Evolutionary conservation across 30 jellyfish, hydroid and myxozoan genomes (phyloP).

Genomic region (Hydra vulgaris): DNA sequence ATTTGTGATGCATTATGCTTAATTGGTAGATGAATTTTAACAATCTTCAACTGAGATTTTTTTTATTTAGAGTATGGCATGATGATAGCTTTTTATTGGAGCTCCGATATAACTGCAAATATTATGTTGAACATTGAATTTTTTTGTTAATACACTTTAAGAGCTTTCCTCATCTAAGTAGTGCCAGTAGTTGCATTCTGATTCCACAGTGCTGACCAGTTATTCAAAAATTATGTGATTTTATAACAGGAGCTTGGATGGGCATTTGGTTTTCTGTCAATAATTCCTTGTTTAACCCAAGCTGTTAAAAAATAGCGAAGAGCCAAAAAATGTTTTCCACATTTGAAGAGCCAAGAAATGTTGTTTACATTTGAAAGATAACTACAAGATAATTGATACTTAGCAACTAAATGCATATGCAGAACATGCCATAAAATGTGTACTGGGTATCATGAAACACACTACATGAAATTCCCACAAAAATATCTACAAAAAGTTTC

Average conservation of each 20-base stretch:
- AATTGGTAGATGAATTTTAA: background rate
- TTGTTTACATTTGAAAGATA: background rate
- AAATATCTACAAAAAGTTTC: background rate
- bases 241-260: background rate
- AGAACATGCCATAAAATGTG: background rate
- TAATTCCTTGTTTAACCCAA: background rate
- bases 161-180: background rate
- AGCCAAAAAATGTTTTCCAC: background rate
- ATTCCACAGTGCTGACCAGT: background rate
- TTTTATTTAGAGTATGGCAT: background rate
- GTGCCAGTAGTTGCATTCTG: background rate
- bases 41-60: background rate
- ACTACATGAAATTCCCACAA: background rate
- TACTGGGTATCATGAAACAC: background rate
- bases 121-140: background rate
- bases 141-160: background rate
- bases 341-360: background rate
- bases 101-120: background rate
- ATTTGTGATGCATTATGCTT: background rate
- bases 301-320: no score
- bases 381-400: background rate
- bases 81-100: background rate
- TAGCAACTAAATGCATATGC: background rate
- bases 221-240: background rate
- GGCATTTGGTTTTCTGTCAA: background rate